Conservation (phyloP, 2,888 invertebrate genomes). For the Trichacis sp. region DNA sequence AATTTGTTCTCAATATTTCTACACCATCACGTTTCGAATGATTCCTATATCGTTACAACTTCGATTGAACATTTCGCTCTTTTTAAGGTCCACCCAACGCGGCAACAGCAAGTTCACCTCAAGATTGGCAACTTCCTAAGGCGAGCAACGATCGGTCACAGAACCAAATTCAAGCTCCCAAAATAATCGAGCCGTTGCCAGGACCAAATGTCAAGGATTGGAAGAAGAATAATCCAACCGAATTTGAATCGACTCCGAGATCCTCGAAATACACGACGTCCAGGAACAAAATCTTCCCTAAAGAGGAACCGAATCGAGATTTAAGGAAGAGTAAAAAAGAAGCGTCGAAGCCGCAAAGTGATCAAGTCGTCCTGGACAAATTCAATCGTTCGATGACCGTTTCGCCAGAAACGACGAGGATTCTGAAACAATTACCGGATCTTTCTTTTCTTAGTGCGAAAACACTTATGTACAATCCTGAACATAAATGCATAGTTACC, state of each 20-base stretch:
- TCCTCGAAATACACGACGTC: neutral
- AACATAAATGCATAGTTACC: constrained; percentile 62
- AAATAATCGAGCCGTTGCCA: constrained; percentile 64
- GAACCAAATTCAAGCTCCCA: constrained; percentile 44
- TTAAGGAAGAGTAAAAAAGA: constrained; percentile 32
- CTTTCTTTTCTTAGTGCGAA: constrained; percentile 64
- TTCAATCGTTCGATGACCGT: constrained; percentile 61
- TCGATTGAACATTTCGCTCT: no score
- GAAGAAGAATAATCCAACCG: constrained; percentile 38
- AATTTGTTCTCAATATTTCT: no score
- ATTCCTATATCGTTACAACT: no score
- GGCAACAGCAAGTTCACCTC: constrained; percentile 16
- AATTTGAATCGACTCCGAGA: neutral
- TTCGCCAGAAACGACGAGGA: constrained; percentile 58
- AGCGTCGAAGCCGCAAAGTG: constrained; percentile 25
- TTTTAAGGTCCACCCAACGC: constrained; percentile 42
- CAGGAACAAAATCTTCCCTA: constrained; percentile 6
- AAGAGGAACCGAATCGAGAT: constrained; percentile 6
- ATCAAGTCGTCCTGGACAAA: constrained; percentile 57
- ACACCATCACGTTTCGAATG: no score
- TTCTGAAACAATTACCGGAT: constrained; percentile 64
- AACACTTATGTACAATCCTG: constrained; percentile 63
- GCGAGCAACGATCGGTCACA: constrained; percentile 30
- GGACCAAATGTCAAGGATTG: constrained; percentile 58
- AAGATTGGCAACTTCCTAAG: constrained; percentile 46